Evolutionary conservation across 2,113 vertebrate genomes (phyloP).

Genomic region (Aegotheles bennettii): DNA sequence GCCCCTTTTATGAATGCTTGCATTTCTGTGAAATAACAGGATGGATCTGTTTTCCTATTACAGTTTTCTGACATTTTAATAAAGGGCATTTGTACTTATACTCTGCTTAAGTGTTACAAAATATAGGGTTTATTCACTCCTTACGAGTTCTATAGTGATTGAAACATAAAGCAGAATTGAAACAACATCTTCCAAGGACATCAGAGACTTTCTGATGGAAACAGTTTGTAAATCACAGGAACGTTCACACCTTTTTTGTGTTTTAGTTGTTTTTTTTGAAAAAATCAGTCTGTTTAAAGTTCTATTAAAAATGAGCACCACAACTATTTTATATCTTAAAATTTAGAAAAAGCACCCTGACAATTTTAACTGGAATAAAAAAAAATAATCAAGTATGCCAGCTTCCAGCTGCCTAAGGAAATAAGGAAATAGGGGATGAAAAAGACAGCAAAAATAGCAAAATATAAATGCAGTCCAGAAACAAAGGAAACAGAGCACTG

Average conservation of each 20-base stretch:
- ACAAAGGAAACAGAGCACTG: not conserved
- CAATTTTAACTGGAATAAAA: not conserved
- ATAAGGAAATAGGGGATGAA: not conserved
- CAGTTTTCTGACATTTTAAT: conserved; percentile 14
- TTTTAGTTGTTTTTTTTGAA: not conserved
- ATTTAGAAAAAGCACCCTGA: not conserved
- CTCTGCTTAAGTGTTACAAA: not conserved
- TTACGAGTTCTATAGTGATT: not conserved
- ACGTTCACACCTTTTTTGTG: not conserved
- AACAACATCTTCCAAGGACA: not conserved
- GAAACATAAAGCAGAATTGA: conserved; percentile 18
- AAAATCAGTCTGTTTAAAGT: not conserved
- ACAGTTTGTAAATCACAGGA: conserved; percentile 17
- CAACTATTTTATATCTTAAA: not conserved
- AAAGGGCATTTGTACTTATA: not conserved
- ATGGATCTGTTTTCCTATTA: not conserved
- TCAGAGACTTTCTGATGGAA: not conserved
- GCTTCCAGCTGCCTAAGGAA: not conserved
- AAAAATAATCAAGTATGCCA: not conserved
- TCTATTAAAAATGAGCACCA: not conserved
- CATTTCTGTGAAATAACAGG: conserved; percentile 9
- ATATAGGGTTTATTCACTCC: not conserved
- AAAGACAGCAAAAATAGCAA: not conserved
- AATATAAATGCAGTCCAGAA: conserved; percentile 9
- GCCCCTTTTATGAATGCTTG: not conserved